phyloP scores from a whole-genome alignment of 2,113 vertebrate genomes.

The Trachemys scripta region DNA sequence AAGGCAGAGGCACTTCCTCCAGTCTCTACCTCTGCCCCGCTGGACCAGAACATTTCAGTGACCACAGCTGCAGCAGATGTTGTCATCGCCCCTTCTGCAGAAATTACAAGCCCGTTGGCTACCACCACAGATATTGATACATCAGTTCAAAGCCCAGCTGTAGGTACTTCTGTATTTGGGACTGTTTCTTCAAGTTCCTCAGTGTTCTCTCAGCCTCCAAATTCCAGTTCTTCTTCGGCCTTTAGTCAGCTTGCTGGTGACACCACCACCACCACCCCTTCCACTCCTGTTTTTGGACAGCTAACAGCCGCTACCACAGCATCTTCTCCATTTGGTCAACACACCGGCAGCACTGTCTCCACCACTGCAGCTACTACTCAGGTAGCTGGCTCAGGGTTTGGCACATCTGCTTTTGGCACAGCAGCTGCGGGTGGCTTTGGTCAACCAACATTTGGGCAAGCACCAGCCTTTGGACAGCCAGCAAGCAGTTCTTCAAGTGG shows the following conservation, averaged over 20 bases:
- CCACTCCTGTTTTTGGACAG: slow-evolving; percentile 76
- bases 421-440: slow-evolving; percentile 79
- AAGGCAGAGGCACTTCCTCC: slow-evolving; percentile 17
- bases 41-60: slow-evolving; percentile 9
- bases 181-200: slow-evolving; percentile 57
- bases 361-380: not conserved
- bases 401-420: slow-evolving; percentile 77
- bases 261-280: slow-evolving; percentile 31
- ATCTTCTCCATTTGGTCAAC: slow-evolving; percentile 74
- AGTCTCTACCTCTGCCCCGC: not conserved
- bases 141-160: slow-evolving; percentile 15
- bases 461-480: slow-evolving; percentile 85
- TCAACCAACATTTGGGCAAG: slow-evolving; percentile 87
- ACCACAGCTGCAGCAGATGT: not conserved
- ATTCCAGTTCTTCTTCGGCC: slow-evolving; percentile 69
- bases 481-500: slow-evolving; percentile 74
- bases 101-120: not conserved
- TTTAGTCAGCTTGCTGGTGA: slow-evolving; percentile 78
- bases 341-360: slow-evolving; percentile 41
- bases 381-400: slow-evolving; percentile 77
- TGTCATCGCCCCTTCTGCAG: slow-evolving; percentile 10
- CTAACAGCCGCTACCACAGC: slow-evolving; percentile 59
- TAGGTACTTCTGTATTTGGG: slow-evolving; percentile 54
- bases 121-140: slow-evolving; percentile 24
- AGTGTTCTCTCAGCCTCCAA: slow-evolving; percentile 59